Evolutionary conservation across 2,888 invertebrate genomes (phyloP).

Genomic region (Magallana nippona): DNA sequence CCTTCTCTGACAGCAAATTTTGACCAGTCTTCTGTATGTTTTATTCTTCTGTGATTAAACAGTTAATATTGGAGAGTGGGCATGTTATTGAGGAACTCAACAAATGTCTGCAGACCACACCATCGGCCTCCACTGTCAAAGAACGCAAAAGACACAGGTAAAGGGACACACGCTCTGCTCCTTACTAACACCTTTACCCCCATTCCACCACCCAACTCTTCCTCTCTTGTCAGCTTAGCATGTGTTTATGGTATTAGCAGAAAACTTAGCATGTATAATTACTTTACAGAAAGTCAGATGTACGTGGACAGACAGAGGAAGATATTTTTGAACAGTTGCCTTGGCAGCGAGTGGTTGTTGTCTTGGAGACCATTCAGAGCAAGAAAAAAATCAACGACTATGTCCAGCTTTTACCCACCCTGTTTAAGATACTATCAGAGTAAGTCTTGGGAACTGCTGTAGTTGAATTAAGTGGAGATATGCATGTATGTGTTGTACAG

Average conservation of each 20-base stretch:
- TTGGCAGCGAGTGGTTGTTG: constrained; percentile 90
- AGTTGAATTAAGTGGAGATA: background rate
- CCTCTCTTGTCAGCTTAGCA: too few relatives aligned
- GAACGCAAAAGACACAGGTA: constrained; percentile 65
- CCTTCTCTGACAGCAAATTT: background rate
- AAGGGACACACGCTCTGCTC: background rate
- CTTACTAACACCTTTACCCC: too few relatives aligned
- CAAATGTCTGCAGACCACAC: constrained; percentile 57
- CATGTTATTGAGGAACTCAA: constrained; percentile 66
- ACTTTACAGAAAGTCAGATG: constrained; percentile 18
- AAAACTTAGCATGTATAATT: background rate
- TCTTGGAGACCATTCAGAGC: constrained; percentile 90
- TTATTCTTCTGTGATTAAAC: background rate
- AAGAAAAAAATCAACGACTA: constrained; percentile 89
- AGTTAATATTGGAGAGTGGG: constrained; percentile 57
- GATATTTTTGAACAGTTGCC: constrained; percentile 61
- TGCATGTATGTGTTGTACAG: background rate
- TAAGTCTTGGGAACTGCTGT: constrained; percentile 60
- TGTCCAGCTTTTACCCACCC: constrained; percentile 85
- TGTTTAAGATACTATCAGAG: constrained; percentile 89
- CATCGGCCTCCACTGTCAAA: constrained; percentile 65
- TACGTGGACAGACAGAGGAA: constrained; percentile 34
- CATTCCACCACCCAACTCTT: too few relatives aligned
- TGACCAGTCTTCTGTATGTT: background rate
- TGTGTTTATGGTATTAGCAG: background rate